Evolutionary conservation across 2,113 vertebrate genomes (phyloP).

Genomic region (Cygnus buccinator): DNA sequence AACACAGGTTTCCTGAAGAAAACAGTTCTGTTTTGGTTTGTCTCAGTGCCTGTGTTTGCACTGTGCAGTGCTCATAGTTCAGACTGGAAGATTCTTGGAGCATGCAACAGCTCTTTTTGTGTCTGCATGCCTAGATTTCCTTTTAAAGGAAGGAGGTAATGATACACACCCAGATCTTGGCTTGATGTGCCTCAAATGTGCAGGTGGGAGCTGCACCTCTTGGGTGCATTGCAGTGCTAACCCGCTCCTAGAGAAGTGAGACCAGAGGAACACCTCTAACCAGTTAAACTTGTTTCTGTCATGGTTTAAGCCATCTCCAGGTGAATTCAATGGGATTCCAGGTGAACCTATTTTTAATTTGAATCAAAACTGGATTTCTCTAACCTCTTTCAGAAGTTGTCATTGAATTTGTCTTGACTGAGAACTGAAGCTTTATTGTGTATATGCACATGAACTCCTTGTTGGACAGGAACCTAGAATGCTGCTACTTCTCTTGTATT

Average conservation of each 20-base stretch:
- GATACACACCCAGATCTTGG: not conserved
- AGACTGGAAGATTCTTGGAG: not conserved
- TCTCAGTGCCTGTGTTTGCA: not conserved
- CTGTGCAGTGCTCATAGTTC: not conserved
- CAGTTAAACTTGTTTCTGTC: not conserved
- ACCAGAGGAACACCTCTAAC: not conserved
- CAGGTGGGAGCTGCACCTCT: not conserved
- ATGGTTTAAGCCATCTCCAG: rapidly evolving
- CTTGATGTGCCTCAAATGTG: not conserved
- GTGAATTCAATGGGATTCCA: not conserved
- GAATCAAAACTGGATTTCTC: not conserved
- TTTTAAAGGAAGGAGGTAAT: not conserved
- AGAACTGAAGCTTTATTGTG: not conserved
- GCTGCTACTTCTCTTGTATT: rapidly evolving
- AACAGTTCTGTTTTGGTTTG: rapidly evolving
- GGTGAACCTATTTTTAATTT: not conserved
- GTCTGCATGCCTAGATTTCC: not conserved
- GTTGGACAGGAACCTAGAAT: not conserved
- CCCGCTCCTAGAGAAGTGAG: not conserved
- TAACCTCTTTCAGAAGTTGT: not conserved
- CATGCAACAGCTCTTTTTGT: rapidly evolving
- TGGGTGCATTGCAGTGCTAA: rapidly evolving
- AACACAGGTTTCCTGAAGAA: not conserved
- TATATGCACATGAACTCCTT: not conserved
- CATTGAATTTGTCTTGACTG: not conserved